Conservation (phyloP, 2,888 invertebrate species). For the Notodonta dromedarius region DNA sequence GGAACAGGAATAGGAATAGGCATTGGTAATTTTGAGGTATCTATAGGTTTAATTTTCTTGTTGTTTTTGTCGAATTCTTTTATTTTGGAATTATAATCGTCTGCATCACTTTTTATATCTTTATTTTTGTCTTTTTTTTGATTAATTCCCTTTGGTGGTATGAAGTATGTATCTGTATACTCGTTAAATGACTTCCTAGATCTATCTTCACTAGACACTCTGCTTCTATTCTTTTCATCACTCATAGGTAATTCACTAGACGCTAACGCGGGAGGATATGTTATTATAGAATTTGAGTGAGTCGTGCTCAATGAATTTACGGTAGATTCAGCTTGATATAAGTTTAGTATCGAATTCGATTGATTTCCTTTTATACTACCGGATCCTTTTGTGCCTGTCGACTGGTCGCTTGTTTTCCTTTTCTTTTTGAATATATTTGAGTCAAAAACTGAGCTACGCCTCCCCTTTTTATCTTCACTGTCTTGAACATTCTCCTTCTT, state of each 20-base stretch:
- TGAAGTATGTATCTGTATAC: conserved; percentile 45
- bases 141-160: conserved; percentile 44
- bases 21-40: neutral
- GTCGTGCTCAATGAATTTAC: conserved; percentile 33
- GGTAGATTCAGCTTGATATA: conserved; percentile 33
- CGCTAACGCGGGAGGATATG: conserved; percentile 54
- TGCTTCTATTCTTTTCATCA: conserved; percentile 34
- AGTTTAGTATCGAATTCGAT: conserved; percentile 35
- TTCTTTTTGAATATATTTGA: conserved; percentile 31
- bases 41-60: neutral
- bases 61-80: neutral
- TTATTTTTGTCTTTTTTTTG: conserved; percentile 19
- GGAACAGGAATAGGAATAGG: conserved; percentile 4
- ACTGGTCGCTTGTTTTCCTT: conserved; percentile 26
- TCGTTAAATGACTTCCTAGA: conserved; percentile 36
- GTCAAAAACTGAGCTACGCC: conserved; percentile 32
- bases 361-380: conserved; percentile 14
- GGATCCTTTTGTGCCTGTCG: conserved; percentile 15
- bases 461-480: conserved; percentile 14
- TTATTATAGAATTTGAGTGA: conserved; percentile 58
- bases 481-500: neutral
- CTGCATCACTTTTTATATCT: neutral
- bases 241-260: conserved; percentile 32
- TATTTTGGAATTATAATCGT: neutral
- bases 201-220: conserved; percentile 25